Base-by-base conservation (phyloP, 2,888 invertebrate genomes). In the Tridacna gigas region DNA sequence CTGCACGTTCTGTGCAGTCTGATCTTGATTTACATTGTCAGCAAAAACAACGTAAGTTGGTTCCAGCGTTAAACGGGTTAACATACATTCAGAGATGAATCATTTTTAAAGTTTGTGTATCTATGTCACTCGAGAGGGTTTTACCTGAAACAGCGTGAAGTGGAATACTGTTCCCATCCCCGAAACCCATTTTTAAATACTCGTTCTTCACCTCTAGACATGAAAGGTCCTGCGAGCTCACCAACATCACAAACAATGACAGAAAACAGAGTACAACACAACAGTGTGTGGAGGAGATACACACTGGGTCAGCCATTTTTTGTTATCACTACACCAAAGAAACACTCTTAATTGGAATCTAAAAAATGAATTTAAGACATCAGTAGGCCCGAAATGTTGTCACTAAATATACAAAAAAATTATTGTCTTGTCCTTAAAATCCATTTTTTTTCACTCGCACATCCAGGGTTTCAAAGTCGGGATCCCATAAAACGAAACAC, bases 161-260 rank as follows among this genome's bases (percentile, higher is more conserved):
- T 28, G 85, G 85, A 61, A 85, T 77, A 37, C 69, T 67, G 73
- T 65, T 86, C 63, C 83, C 86, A 78, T 82, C 85, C 45, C 60
- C 65, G 66, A 86, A 86, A 65, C 86, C 86, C 63, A 83, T 75
- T 56, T 83, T 79, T 12, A 81, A 25, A 67, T 86, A 86, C 45
- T 80, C 86, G 77, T 83, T 83, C 79, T 86, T 86, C 47, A 86
- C 86, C 74, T 80, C 86, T 47, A 86, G 83, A 83, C 86, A 86
- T n/a, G 86, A 83, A 65, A 86, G 77, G 79, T 86, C 86, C 83
- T 82, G 82, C 28, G 79, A 66, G 37, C 69, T 79, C 69, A 75
- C 77, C 37, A 78, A 66, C 66, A 63, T 48, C 74, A 74, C 69
- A 26, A 85, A 45, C 63, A 26, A 73, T 22, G 80, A 65, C 15